These are phyloP conservation scores for Hycleus phaleratus DNA, from an alignment of 1,140 invertebrate species.

Conservation along the genomic window DNA sequence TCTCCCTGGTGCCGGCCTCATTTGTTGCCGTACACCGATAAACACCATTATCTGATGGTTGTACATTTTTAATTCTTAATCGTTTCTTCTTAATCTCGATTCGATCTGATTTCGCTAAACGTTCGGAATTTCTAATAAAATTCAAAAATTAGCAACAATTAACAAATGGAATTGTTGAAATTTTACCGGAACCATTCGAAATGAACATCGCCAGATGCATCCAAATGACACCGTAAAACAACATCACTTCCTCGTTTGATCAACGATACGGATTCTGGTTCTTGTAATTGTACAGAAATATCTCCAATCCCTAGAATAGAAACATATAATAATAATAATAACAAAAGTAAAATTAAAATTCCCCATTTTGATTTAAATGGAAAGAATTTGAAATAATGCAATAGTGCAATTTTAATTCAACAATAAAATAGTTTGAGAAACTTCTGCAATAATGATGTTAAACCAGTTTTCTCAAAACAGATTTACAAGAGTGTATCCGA, in stretches of 20 bases:
- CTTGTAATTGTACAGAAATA: slow-evolving; percentile 56
- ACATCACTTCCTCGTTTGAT: slow-evolving; percentile 53
- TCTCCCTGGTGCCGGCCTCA: slow-evolving; percentile 53
- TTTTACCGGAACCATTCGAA: slow-evolving; percentile 67
- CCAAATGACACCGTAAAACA: slow-evolving; percentile 63
- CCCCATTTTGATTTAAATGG: too few relatives aligned
- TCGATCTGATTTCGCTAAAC: slow-evolving; percentile 50
- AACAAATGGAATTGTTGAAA: neutral
- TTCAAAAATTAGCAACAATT: neutral
- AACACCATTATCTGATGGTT: slow-evolving; percentile 59
- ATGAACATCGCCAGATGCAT: slow-evolving; percentile 62
- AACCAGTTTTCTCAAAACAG: slow-evolving; percentile 5
- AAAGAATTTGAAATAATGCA: too few relatives aligned
- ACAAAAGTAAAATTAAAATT: too few relatives aligned
- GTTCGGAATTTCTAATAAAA: slow-evolving; percentile 53
- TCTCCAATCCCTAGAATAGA: slow-evolving; percentile 58
- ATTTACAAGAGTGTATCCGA: too few relatives aligned
- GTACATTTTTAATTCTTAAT: slow-evolving; percentile 53
- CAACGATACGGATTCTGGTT: slow-evolving; percentile 48
- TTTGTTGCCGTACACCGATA: slow-evolving; percentile 62
- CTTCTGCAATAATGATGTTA: slow-evolving; percentile 10
- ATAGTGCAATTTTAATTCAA: too few relatives aligned
- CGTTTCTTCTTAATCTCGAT: slow-evolving; percentile 57
- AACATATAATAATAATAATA: neutral
- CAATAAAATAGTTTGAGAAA: neutral